Evolutionary conservation across 2,797 vertebrate genomes (phyloP), one percentile per base, ranked within the genome.

Genomic region (Lepus oiostolus): DNA sequence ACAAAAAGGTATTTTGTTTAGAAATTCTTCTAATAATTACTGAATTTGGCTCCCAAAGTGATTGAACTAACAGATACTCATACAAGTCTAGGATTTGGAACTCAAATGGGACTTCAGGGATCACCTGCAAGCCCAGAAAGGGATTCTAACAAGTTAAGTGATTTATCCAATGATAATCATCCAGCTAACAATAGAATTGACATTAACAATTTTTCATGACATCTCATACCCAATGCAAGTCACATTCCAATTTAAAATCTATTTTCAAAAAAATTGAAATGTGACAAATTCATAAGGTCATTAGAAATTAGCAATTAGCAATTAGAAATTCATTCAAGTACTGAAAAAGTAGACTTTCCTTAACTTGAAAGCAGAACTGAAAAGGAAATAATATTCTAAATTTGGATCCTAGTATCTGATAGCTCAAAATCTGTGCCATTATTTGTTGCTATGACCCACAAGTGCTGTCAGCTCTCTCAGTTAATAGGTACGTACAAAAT

Each of bases 1-100:
- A 47, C 10, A 58, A 70, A 82, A 87, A 58, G 17, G 2, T 21
- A 54, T 54, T 58, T 47, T 75, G 4, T 67, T 84, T 32, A 88
- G 9, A 85, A 79, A 71, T 63, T 32, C 42, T 75, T 88, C 30
- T 90, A 84, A 42, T 82, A 54, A 63, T 52, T 79, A 60, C 82
- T 88, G 7, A 68, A 79, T 85, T 88, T 85, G 74, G 2, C 32
- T 85, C 87, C 63, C 62, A 85, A 88, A 92, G 88, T 77, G 12
- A 85, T 65, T 32, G 67, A 1, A 47, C 26, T 82, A 63, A 14
- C 19, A 74, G 50, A 74, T 79, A 91, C 13, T 74, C 63, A 70
- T 62, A 76, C 11, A 92, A 72, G 85, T 76, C 77, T 0, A 52
- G 17, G 30, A 70, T 35, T 88, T 74, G 47, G 4, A 24, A 93